Conservation (phyloP, 2,113 vertebrate genomes). For the Leptocoma aspasia region DNA sequence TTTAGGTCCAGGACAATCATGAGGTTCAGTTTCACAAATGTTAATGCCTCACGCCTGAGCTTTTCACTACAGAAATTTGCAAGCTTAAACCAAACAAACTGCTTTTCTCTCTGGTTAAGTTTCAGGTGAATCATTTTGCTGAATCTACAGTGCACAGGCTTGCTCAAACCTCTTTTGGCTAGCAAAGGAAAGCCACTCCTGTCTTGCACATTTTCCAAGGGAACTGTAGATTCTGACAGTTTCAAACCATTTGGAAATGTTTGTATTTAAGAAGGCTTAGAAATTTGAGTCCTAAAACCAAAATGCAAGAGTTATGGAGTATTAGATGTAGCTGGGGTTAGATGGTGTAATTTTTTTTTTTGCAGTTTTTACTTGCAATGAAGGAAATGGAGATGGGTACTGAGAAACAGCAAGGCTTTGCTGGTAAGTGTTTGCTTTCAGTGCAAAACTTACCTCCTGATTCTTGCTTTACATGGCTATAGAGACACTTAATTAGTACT, state of each 20-base stretch:
- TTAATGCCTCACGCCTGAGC: background rate
- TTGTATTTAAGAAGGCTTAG: background rate
- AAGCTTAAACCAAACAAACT: background rate
- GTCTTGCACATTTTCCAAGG: background rate
- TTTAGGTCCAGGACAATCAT: conserved; percentile 7
- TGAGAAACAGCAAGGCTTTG: background rate
- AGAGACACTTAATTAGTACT: background rate
- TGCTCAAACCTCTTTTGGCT: background rate
- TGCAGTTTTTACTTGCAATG: background rate
- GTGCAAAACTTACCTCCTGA: background rate
- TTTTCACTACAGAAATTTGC: background rate
- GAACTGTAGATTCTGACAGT: background rate
- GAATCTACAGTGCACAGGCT: background rate
- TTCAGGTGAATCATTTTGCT: conserved; percentile 43
- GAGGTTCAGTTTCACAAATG: background rate
- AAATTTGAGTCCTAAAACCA: background rate
- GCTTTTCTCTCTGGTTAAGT: background rate
- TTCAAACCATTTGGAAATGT: background rate
- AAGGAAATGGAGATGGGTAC: background rate
- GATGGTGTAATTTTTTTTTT: background rate
- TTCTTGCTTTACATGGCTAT: background rate
- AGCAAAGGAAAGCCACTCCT: background rate
- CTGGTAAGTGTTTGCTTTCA: background rate
- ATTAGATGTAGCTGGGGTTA: background rate
- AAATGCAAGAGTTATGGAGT: background rate